Conservation (phyloP, 1,140 invertebrate species). For the Diachasma alloeum region DNA sequence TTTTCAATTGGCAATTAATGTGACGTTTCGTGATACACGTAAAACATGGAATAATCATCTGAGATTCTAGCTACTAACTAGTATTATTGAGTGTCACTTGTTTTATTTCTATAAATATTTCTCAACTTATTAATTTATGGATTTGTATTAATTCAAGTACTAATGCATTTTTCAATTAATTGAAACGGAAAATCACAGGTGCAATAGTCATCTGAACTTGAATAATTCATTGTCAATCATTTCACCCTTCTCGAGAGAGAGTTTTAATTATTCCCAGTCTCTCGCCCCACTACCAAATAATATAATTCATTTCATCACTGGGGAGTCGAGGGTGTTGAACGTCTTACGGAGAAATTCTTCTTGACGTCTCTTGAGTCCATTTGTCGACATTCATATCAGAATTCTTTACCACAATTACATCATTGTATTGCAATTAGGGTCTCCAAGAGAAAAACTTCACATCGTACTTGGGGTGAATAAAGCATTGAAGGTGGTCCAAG, state of each 20-base stretch:
- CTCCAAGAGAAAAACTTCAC: background rate
- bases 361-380: conserved; percentile 4
- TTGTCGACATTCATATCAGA: conserved; percentile 2
- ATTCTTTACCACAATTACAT: background rate
- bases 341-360: background rate
- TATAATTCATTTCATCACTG: conserved; percentile 25
- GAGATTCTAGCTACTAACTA: no score
- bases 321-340: background rate
- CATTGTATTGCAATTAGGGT: background rate
- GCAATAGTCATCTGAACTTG: conserved; percentile 53
- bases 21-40: no score
- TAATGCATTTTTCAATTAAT: background rate
- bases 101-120: no score
- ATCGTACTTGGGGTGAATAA: background rate
- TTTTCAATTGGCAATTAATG: no score
- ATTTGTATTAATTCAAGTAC: background rate
- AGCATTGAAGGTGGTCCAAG: no score
- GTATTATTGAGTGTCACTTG: no score
- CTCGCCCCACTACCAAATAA: conserved; percentile 9
- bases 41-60: no score
- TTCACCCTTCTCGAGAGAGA: conserved; percentile 48
- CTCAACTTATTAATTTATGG: background rate
- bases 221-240: conserved; percentile 63
- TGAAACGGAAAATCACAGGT: conserved; percentile 25
- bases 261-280: conserved; percentile 31